Evolutionary conservation across 1,140 invertebrate species (phyloP).

Genomic region (Sitobion miscanthi): DNA sequence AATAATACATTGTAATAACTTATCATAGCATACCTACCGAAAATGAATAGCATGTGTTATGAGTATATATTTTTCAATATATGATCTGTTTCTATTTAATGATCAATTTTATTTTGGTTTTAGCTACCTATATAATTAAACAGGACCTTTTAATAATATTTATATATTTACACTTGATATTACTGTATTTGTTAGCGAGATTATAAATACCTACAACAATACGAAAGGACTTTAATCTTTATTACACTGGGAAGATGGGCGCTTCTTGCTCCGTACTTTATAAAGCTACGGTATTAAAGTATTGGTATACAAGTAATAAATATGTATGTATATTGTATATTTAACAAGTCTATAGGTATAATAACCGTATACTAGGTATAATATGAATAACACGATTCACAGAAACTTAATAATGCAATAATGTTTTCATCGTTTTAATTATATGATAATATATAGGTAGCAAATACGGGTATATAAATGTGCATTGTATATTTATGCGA

Average conservation of each 20-base stretch:
- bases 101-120: background rate
- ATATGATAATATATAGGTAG: background rate
- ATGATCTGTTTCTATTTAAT: background rate
- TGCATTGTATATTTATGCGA: background rate
- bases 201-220: background rate
- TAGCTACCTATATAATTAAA: background rate
- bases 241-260: background rate
- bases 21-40: background rate
- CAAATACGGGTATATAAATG: background rate
- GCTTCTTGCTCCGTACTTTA: background rate
- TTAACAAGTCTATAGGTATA: background rate
- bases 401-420: background rate
- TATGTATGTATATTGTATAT: constrained; percentile 1
- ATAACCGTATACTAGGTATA: background rate
- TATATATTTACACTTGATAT: background rate
- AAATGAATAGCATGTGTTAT: background rate
- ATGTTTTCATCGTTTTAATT: background rate
- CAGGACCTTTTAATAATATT: background rate
- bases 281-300: background rate
- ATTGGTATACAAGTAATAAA: background rate
- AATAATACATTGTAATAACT: background rate
- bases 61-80: too few relatives aligned
- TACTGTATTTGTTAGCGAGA: constrained; percentile 2
- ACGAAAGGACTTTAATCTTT: background rate
- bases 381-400: background rate